These are phyloP conservation scores for Lindbergichthys nudifrons DNA, from an alignment of 2,797 vertebrate genomes.

Conservation along the genomic window DNA sequence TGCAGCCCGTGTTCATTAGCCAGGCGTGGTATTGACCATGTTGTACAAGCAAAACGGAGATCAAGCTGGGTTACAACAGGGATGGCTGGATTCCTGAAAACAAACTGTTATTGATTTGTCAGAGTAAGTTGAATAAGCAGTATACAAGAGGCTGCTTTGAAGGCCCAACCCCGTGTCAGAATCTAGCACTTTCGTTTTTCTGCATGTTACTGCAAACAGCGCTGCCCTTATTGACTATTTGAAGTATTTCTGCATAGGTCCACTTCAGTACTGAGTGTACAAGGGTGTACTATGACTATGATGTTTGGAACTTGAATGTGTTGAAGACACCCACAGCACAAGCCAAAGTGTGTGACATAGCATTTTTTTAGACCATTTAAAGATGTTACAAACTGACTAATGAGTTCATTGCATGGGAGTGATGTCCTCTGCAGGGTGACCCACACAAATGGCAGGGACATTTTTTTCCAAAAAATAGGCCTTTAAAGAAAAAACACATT, in stretches of 20 bases:
- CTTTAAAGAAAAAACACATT: slow-evolving; percentile 11
- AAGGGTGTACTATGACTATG: background rate
- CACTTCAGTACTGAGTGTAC: slow-evolving; percentile 26
- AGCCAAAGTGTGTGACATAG: background rate
- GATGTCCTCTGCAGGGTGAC: background rate
- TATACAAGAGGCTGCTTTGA: slow-evolving; percentile 46
- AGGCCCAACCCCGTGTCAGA: slow-evolving; percentile 47
- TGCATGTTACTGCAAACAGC: slow-evolving; percentile 41
- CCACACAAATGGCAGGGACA: background rate
- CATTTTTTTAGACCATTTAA: background rate
- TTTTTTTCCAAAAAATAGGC: slow-evolving; percentile 1
- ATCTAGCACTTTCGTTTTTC: slow-evolving; percentile 38
- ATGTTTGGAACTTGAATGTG: slow-evolving; percentile 18
- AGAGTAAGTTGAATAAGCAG: slow-evolving; percentile 68
- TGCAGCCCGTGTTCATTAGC: slow-evolving; percentile 61
- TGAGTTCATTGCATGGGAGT: slow-evolving; percentile 9
- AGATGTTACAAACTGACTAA: slow-evolving; percentile 5
- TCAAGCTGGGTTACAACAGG: slow-evolving; percentile 66
- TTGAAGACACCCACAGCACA: slow-evolving; percentile 19
- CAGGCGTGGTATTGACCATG: slow-evolving; percentile 66
- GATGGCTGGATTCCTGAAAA: slow-evolving; percentile 66
- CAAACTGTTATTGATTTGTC: slow-evolving; percentile 76
- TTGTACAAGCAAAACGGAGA: slow-evolving; percentile 68
- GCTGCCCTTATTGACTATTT: slow-evolving; percentile 43
- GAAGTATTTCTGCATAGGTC: slow-evolving; percentile 40